These are phyloP conservation scores for Rallus crepitans DNA, from an alignment of 2,797 vertebrate genomes.

Conservation along the genomic window DNA sequence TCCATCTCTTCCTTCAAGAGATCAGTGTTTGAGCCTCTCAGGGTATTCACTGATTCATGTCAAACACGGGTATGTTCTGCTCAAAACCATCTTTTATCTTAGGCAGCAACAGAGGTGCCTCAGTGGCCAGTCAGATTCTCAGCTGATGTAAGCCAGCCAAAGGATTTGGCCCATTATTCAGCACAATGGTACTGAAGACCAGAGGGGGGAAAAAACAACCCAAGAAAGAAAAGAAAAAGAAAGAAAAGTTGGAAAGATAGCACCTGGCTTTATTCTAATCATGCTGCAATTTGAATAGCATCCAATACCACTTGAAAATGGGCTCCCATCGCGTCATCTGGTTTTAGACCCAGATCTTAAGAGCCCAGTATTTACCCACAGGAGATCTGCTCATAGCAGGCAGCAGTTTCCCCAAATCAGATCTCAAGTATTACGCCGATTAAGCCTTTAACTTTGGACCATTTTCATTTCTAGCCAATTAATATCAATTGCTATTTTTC, in stretches of 20 bases:
- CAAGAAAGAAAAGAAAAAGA: neutral
- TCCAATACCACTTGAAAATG: neutral
- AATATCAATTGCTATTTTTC: neutral
- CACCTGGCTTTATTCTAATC: neutral
- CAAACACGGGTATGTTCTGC: neutral
- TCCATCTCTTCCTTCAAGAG: neutral
- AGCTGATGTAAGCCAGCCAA: neutral
- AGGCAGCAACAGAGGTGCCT: accelerated
- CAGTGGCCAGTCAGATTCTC: neutral
- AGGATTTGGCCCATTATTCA: neutral
- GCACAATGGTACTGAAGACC: neutral
- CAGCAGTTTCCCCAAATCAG: neutral
- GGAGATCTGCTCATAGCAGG: neutral
- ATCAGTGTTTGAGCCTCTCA: neutral
- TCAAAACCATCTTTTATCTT: neutral
- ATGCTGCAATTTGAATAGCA: neutral
- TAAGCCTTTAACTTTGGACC: neutral
- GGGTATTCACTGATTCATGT: neutral
- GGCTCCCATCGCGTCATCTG: neutral
- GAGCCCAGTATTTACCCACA: neutral
- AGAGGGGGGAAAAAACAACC: neutral
- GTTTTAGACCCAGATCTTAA: neutral
- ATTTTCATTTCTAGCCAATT: neutral
- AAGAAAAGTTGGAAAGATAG: neutral
- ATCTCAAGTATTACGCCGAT: neutral